These are phyloP conservation scores for Drosophila tsacasi DNA, from an alignment of 1,140 invertebrate species.

Conservation along the genomic window DNA sequence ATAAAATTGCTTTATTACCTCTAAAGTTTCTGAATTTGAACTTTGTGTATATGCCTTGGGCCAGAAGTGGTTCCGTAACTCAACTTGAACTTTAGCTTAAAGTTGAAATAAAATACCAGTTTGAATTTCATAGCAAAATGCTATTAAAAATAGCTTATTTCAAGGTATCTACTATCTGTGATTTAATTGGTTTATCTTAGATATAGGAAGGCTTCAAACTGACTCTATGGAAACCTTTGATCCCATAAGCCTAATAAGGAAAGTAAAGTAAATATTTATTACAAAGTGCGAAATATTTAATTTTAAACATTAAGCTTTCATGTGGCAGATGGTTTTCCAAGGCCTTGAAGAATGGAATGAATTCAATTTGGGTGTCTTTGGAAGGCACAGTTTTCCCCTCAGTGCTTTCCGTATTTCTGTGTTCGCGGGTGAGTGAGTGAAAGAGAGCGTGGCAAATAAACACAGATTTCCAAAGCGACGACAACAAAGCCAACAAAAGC, in stretches of 20 bases:
- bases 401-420: conserved; percentile 22
- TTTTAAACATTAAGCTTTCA: background rate
- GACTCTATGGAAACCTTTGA: no score
- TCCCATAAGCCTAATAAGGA: background rate
- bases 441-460: conserved; percentile 81
- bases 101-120: background rate
- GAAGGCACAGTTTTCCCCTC: background rate
- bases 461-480: conserved; percentile 81
- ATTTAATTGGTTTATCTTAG: background rate
- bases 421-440: conserved; percentile 53
- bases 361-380: background rate
- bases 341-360: background rate
- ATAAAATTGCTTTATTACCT: background rate
- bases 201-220: background rate
- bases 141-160: background rate
- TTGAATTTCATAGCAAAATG: background rate
- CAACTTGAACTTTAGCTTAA: conserved; percentile 11
- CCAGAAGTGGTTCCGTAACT: conserved; percentile 3
- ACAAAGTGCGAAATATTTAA: background rate
- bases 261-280: background rate
- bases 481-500: conserved; percentile 53
- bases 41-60: background rate
- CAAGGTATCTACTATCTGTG: background rate
- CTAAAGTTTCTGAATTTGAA: background rate
- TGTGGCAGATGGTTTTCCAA: background rate